Conservation (phyloP, 2,797 vertebrate genomes). For the Tamandua tetradactyla region DNA sequence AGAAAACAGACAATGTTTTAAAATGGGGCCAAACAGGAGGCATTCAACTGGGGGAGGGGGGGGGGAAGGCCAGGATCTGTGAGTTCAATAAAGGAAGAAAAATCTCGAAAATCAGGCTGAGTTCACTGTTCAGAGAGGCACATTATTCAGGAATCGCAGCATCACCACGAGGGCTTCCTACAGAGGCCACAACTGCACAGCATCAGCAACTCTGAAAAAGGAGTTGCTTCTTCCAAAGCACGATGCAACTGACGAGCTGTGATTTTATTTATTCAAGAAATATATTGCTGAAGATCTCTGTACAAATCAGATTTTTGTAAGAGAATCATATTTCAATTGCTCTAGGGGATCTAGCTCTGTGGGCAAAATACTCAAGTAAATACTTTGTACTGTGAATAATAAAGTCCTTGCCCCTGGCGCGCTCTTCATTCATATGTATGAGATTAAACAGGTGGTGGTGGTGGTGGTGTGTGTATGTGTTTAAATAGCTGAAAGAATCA, state of each 20-base stretch:
- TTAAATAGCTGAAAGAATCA: neutral
- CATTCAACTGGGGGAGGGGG: neutral
- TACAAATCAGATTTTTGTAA: constrained; percentile 38
- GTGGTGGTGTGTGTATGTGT: neutral
- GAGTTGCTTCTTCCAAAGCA: constrained; percentile 4
- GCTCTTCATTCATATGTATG: neutral
- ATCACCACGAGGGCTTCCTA: neutral
- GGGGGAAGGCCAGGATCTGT: neutral
- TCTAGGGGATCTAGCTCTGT: neutral
- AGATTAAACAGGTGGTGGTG: neutral
- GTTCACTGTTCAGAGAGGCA: neutral
- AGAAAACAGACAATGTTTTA: neutral
- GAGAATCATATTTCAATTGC: constrained; percentile 53
- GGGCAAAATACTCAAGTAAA: neutral
- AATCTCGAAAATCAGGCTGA: neutral
- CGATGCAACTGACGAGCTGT: constrained; percentile 25
- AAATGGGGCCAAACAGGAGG: neutral
- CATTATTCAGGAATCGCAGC: neutral
- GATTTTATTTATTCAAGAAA: constrained; percentile 62
- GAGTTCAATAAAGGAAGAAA: neutral
- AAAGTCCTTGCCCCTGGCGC: neutral
- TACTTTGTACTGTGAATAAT: constrained; percentile 17
- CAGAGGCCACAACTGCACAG: neutral
- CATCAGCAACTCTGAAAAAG: neutral
- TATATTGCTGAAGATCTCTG: constrained; percentile 33